These are phyloP conservation scores for Octopus sinensis DNA, from an alignment of 1,140 invertebrate species.

Conservation along the genomic window DNA sequence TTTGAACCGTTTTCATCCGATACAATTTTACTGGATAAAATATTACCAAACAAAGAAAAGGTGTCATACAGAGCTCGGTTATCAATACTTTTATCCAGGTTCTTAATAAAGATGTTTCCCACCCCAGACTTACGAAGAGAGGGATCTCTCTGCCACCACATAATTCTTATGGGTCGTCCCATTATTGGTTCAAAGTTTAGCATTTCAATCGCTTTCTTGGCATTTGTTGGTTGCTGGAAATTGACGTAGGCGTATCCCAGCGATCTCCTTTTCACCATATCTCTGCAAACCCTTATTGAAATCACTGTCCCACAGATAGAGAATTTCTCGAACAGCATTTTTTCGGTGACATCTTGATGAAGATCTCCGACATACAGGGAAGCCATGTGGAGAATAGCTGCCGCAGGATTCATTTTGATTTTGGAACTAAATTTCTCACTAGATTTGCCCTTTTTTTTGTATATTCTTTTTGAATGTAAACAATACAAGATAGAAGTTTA, in stretches of 20 bases:
- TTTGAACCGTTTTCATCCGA: constrained; percentile 64
- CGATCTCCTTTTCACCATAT: not conserved
- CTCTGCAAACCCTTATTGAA: not conserved
- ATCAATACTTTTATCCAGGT: constrained; percentile 94
- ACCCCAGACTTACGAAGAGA: constrained; percentile 83
- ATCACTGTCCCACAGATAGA: not conserved
- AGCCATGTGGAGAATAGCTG: not conserved
- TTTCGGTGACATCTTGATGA: not conserved
- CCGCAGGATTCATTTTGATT: not conserved
- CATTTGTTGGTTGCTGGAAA: constrained; percentile 46
- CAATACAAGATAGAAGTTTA: too few species aligned
- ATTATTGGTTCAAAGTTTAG: constrained; percentile 99
- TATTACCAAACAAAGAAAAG: constrained; percentile 97
- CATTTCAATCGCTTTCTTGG: constrained; percentile 93
- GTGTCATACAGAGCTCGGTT: constrained; percentile 99
- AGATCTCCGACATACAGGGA: not conserved
- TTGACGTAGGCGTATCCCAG: not conserved
- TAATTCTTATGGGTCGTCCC: constrained; percentile 93
- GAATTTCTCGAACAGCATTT: not conserved
- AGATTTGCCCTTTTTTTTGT: too few species aligned
- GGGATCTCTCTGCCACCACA: constrained; percentile 99
- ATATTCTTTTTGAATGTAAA: too few species aligned
- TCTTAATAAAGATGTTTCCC: constrained; percentile 99
- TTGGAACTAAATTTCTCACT: too few species aligned
- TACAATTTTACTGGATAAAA: constrained; percentile 87